Base-by-base conservation (phyloP, 2,888 invertebrate genomes). In the Andrena bicolor region DNA sequence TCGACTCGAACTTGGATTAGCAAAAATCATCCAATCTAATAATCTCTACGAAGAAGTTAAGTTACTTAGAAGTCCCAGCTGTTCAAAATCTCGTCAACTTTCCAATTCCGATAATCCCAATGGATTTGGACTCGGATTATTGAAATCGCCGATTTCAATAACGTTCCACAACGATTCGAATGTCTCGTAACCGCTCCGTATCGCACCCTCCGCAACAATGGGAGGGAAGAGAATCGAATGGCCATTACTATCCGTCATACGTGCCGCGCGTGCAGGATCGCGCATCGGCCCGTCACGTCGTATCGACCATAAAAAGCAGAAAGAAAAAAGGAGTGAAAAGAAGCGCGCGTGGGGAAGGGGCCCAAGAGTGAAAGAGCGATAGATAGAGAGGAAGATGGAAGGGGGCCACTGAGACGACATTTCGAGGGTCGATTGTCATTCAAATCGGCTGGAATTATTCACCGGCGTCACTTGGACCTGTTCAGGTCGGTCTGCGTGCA, bases 381-480 rank as follows among this genome's bases (percentile, higher is more conserved):
- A 16, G 13, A 41, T 16, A 41, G 8, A 41, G 32, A 20, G 16
- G 30, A 32, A 23, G 20, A 23, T 6, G 51, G 53, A 13, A 28
- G 13, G n/a, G 32, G 53, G 1, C 4, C 41, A 70, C 13, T 6
- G 69, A 65, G 79, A 76, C 75, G 68, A 56, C 65, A 58, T 73
- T 77, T 73, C 61, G 63, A 30, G 58, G 69, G 58, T 35, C 76
- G 85, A 87, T 80, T 85, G 80, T 82, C 71, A 87, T 83, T 87
- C 74, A 85, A 85, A 85, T 85, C 60, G 73, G 10, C 26, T 64
- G 48, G 80, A 84, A 86, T 86, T 82, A 82, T 82, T 86, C 77
- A 79, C 58, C 65, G 72, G 75, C 85, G 84, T 77, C 83, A 73
- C 58, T 73, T 76, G 60, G 66, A 81, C 71, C 74, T 66, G 76